Evolutionary conservation across 2,797 vertebrate species (phyloP), one percentile per base, ranked within the genome.

Genomic region (Synanceia verrucosa): DNA sequence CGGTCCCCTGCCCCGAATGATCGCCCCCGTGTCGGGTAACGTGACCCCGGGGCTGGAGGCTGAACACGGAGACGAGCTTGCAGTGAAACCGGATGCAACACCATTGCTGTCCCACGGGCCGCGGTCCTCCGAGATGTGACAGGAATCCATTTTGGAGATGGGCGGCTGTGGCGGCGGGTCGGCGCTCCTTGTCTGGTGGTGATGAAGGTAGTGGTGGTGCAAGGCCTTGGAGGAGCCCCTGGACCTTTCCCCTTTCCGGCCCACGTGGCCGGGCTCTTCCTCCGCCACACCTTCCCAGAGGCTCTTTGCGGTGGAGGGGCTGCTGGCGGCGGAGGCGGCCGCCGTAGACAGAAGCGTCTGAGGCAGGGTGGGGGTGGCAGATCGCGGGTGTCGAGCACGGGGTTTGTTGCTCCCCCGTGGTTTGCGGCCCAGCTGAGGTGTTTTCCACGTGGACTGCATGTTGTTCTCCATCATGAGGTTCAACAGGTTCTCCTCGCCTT

Each of bases 381-480:
- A 16, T 9, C 73, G 68, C 85, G 95, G 92, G 78, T 92, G 94
- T 53, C 90, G 94, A 65, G 89, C 87, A 53, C 95, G 94, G 46
- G 85, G 79, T 81, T 76, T 92, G 83, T 87, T 95, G 80, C 78
- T 71, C 6, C 83, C 88, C 29, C 94, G 94, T 10, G 92, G 86
- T 83, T 95, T 98, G 76, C 96, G 95, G 12, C 96, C 86, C 55
- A 96, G 88, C 87, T 97, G 96, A 0, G 95, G 95, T 0, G 96
- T 96, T 58, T 96, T 96, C 92, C 96, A 96, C 6, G 96, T 93
- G 41, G 96, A 95, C 84, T 95, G 90, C 82, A 97, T 93, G 3
- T 97, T 97, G 89, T 96, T 96, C 88, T 98, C 96, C 95, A 98
- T 96, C 96, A 98, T 97, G 31, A 98, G 96, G 90, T 96, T 97